Evolutionary conservation across 2,888 invertebrate genomes (phyloP), one percentile per base, ranked within the genome.

Genomic region (Anarsia innoxiella): DNA sequence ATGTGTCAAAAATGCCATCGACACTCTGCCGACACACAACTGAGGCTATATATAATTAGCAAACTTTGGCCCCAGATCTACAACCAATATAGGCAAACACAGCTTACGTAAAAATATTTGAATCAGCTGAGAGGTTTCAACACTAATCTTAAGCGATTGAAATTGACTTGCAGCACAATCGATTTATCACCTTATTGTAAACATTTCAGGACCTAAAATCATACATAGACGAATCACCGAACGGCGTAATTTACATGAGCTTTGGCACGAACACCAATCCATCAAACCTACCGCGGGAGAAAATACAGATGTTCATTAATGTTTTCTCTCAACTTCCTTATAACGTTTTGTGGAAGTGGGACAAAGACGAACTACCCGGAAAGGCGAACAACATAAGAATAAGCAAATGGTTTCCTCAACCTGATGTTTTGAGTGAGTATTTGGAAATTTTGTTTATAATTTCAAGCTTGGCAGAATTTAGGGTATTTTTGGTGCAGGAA

Each of bases 291-390:
- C 50, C 63, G 11, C 39, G 49, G 10, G 49, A 59, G 30, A 54
- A 42, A 31, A 44, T 59, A n/a, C 35, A 52, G 31, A 38, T 46
- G 1, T 50, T 76, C 23, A 12, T 67, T 0, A 49, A 53, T 12
- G 69, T 60, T 0, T 66, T 78, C 35, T 54, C 59, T 2, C 40
- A 52, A 27, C 40, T 77, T 26, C 68, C 67, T 2, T 74, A 71
- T 37, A 54, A 63, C 16, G 61, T 79, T 5, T 31, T 79, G 3
- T 75, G 70, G 70, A 77, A 74, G 49, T 72, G 65, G 61, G 65
- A 71, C 38, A 49, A 48, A 2, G 63, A 67, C 3, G 39, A 38
- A 23, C 47, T 71, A 40, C 53, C 53, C 2, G 44, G 42, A 23
- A 26, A 49, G 13, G 56, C 72, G 0, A 37, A 47, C 1, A 76